These are phyloP conservation scores for Trachymyrmex cornetzi DNA, from an alignment of 1,140 invertebrate genomes.

Conservation along the genomic window DNA sequence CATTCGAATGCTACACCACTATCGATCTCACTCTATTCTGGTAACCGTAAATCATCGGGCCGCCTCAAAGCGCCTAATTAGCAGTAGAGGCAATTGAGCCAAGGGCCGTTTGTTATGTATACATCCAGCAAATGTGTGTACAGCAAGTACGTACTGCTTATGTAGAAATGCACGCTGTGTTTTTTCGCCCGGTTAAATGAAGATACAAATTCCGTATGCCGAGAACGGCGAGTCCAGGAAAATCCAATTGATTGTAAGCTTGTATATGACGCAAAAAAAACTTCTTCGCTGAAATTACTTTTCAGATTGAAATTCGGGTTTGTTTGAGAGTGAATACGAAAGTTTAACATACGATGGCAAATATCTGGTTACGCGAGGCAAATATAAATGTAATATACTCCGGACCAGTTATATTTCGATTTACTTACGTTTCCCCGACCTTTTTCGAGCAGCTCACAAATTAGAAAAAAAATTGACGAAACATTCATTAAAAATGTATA, in stretches of 20 bases:
- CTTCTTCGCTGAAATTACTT: conserved; percentile 53
- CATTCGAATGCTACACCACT: not conserved
- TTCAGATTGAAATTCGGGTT: conserved; percentile 50
- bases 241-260: conserved; percentile 57
- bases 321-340: conserved; percentile 29
- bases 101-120: conserved; percentile 37
- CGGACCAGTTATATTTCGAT: conserved; percentile 15
- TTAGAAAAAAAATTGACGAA: conserved; percentile 11
- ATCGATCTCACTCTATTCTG: conserved; percentile 39
- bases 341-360: conserved; percentile 51
- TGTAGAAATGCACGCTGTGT: conserved; percentile 2
- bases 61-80: conserved; percentile 54
- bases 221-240: not conserved
- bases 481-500: not conserved
- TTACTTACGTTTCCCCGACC: conserved; percentile 18
- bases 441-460: not conserved
- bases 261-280: conserved; percentile 38
- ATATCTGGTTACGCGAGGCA: conserved; percentile 23
- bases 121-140: not conserved
- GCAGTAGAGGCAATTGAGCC: conserved; percentile 50
- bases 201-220: conserved; percentile 5
- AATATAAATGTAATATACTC: conserved; percentile 61
- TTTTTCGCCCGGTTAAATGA: conserved; percentile 23
- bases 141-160: not conserved
- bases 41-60: conserved; percentile 30